Conservation (phyloP, 2,113 vertebrate genomes). For the Numenius arquata region DNA sequence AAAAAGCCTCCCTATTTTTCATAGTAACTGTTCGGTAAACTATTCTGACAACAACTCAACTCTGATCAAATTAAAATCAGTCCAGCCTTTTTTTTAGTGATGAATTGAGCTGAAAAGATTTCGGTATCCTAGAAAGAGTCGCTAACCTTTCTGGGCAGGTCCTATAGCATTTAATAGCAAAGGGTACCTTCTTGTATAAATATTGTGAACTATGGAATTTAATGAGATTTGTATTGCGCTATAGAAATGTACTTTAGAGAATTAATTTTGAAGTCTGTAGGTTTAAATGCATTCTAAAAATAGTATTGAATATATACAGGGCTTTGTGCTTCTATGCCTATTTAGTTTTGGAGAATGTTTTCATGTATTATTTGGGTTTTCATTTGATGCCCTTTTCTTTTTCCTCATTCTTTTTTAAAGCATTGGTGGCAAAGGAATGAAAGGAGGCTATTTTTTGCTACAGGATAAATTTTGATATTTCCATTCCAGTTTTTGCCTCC, state of each 20-base stretch:
- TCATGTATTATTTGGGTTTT: conserved; percentile 64
- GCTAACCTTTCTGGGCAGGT: conserved; percentile 43
- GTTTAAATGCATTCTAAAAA: conserved; percentile 64
- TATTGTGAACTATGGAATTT: conserved; percentile 37
- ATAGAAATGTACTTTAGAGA: conserved; percentile 46
- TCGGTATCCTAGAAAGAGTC: conserved; percentile 37
- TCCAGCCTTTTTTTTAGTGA: background rate
- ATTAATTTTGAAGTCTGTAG: conserved; percentile 57
- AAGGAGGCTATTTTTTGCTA: conserved; percentile 61
- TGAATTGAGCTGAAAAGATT: background rate
- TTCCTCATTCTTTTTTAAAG: conserved; percentile 36
- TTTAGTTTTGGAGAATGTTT: conserved; percentile 60
- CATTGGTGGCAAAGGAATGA: conserved; percentile 42
- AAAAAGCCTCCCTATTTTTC: conserved; percentile 5
- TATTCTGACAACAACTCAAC: background rate
- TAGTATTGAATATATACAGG: conserved; percentile 39
- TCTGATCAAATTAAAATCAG: conserved; percentile 34
- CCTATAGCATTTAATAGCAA: conserved; percentile 29
- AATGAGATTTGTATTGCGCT: conserved; percentile 38
- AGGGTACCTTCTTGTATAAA: conserved; percentile 29
- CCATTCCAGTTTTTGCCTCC: conserved; percentile 54
- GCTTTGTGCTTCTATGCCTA: conserved; percentile 49
- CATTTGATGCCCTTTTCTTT: conserved; percentile 49
- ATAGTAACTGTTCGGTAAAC: background rate
- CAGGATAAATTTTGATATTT: conserved; percentile 61